These are phyloP conservation scores for Brachionus sp. DNA, from an alignment of 1,140 invertebrate genomes.

Conservation along the genomic window DNA sequence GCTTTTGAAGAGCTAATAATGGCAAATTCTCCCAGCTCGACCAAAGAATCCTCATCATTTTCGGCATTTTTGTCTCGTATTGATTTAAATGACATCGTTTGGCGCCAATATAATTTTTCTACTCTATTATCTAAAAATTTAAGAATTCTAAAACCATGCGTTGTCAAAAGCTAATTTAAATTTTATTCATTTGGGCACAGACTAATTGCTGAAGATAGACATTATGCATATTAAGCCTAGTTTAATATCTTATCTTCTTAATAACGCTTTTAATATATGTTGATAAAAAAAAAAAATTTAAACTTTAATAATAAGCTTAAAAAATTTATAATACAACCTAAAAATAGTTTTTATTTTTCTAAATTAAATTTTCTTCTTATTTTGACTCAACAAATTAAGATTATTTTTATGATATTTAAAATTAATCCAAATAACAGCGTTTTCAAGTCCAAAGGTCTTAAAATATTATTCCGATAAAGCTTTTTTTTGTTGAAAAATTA, in stretches of 20 bases:
- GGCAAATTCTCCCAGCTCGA: slow-evolving; percentile 21
- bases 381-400: not conserved
- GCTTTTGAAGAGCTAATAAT: slow-evolving; percentile 17
- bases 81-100: slow-evolving; percentile 4
- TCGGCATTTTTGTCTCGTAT: not conserved
- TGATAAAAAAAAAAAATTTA: not conserved
- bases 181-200: not conserved
- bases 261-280: not conserved
- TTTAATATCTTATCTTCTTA: not conserved
- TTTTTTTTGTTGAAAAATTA: not conserved
- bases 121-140: not conserved
- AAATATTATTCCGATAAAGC: not conserved
- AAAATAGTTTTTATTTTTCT: not conserved
- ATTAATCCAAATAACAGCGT: not conserved
- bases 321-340: not conserved
- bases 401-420: not conserved
- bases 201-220: not conserved
- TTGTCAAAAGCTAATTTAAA: not conserved
- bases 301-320: not conserved
- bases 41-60: slow-evolving; percentile 17
- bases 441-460: too few relatives aligned
- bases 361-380: not conserved
- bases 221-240: not conserved
- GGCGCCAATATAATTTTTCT: not conserved
- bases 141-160: not conserved